phyloP scores from a whole-genome alignment of 2,888 invertebrate genomes.

The Erebia ligea region DNA sequence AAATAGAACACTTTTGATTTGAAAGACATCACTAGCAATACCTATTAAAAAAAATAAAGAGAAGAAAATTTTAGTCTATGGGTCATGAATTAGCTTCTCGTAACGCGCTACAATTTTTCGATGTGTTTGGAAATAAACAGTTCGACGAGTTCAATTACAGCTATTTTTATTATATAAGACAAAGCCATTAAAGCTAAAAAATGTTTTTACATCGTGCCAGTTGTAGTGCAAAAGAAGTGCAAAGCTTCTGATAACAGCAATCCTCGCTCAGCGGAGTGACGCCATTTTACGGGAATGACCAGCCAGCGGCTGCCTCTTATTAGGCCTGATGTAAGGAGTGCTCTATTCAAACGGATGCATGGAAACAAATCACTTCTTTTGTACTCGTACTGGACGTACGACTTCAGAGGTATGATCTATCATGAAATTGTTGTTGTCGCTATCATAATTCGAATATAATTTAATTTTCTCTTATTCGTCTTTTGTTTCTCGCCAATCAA shows the following conservation, averaged over 20 bases:
- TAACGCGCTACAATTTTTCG: constrained; percentile 73
- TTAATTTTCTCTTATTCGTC: constrained; percentile 76
- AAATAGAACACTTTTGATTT: neutral
- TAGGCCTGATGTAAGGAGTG: constrained; percentile 80
- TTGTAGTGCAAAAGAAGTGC: constrained; percentile 58
- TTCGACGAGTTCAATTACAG: constrained; percentile 57
- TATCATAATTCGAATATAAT: constrained; percentile 65
- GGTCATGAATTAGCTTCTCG: constrained; percentile 78
- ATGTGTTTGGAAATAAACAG: constrained; percentile 81
- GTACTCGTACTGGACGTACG: constrained; percentile 81
- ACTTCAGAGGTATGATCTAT: constrained; percentile 73
- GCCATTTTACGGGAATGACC: constrained; percentile 84
- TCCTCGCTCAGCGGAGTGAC: constrained; percentile 81
- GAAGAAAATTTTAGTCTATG: constrained; percentile 64
- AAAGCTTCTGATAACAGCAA: constrained; percentile 74
- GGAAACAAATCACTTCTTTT: constrained; percentile 77
- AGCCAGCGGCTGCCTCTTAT: constrained; percentile 80
- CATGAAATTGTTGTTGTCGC: constrained; percentile 58
- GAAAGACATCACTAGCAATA: constrained; percentile 37
- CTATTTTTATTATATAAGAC: constrained; percentile 53
- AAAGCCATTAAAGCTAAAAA: constrained; percentile 56
- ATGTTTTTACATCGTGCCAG: constrained; percentile 63
- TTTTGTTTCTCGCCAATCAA: constrained; percentile 76
- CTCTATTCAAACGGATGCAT: constrained; percentile 76
- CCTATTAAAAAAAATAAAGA: constrained; percentile 59